Evolutionary conservation across 2,888 invertebrate genomes (phyloP), one percentile per base, ranked within the genome.

Genomic region (Pollenia angustigena): DNA sequence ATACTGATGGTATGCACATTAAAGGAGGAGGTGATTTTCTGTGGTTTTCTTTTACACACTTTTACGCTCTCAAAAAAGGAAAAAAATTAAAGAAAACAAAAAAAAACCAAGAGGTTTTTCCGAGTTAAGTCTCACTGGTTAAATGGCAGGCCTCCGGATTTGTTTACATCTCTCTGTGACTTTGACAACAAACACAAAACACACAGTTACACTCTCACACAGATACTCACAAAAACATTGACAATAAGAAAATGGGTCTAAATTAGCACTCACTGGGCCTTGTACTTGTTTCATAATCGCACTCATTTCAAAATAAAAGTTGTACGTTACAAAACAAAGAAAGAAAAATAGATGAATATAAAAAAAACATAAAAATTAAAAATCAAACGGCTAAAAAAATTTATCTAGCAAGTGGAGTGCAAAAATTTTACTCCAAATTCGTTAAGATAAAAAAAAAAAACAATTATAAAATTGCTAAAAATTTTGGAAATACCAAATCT

Each of bases 191-290:
- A 69, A 54, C 23, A 18, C 48, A 50, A n/a, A 44, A 32, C 52
- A 52, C 44, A 81, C 48, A 23, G 6, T 44, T 18, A 40, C 50
- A 23, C 16, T 9, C 23, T 18, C n/a, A 4, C n/a, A 58, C 42
- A 52, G 42, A 6, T 48, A 44, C 48, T 48, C 58, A 48, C n/a
- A 48, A 44, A 42, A 9, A 40, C 16, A 69, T 14, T 10, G 7
- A 12, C 60, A 32, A 48, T 4, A 74, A 50, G 23, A 42, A 81
- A 81, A 83, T 80, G 76, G 83, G 86, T 80, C 86, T 86, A 86
- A 83, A 81, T 87, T 84, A 84, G 84, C 81, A 87, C 87, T 84
- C 87, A 78, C 81, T 81, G 84, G 87, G 87, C 87, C 87, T 87
- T 87, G 87, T 84, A 81, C 87, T 81, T 81, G 84, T 84, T 87